These are phyloP conservation scores for Rutpela maculata DNA, from an alignment of 2,888 invertebrate species.

Conservation along the genomic window DNA sequence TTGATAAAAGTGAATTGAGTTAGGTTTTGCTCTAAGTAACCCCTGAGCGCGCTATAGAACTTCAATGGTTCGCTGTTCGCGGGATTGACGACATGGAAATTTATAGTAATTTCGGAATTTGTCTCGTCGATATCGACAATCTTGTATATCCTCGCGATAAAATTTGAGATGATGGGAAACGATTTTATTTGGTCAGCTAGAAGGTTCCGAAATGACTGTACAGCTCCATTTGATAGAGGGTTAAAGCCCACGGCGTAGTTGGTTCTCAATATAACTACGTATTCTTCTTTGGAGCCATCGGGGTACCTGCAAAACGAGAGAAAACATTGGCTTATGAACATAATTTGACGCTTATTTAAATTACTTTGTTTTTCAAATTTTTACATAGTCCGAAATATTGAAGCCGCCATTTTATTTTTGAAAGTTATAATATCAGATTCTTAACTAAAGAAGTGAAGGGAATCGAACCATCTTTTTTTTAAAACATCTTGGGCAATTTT, in stretches of 20 bases:
- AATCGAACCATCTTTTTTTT: too few species aligned
- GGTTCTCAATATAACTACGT: conserved; percentile 54
- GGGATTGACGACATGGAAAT: conserved; percentile 57
- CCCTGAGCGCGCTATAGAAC: conserved; percentile 14
- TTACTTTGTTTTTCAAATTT: too few species aligned
- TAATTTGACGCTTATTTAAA: too few species aligned
- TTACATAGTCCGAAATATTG: too few species aligned
- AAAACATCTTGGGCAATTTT: too few species aligned
- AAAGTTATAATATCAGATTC: too few species aligned
- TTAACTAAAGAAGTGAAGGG: too few species aligned
- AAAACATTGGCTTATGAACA: not conserved
- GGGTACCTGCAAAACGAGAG: conserved; percentile 15
- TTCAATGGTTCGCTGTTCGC: conserved; percentile 1
- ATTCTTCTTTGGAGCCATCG: conserved; percentile 53
- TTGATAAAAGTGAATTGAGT: conserved; percentile 41
- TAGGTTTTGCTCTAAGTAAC: conserved; percentile 22
- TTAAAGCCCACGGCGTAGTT: conserved; percentile 51
- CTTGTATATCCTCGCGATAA: conserved; percentile 58
- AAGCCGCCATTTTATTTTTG: too few species aligned
- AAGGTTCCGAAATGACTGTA: conserved; percentile 49
- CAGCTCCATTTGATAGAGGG: conserved; percentile 52
- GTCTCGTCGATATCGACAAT: conserved; percentile 56
- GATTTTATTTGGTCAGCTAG: conserved; percentile 32
- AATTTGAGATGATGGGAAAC: conserved; percentile 38
- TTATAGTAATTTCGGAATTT: conserved; percentile 51